phyloP scores from a whole-genome alignment of 2,888 invertebrate genomes.

The Argyra leucocephala region DNA sequence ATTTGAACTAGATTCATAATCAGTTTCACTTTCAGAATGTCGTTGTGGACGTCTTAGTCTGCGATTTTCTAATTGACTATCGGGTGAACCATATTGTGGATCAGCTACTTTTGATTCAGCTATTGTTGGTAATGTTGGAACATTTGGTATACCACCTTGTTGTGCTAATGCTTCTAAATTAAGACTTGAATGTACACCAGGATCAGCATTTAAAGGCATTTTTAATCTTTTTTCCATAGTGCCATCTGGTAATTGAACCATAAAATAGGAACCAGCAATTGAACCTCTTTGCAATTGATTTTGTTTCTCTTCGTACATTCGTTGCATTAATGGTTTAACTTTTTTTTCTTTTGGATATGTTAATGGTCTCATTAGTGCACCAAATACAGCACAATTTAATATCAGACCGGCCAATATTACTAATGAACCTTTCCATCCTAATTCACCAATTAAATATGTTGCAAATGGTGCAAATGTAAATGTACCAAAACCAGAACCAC shows the following conservation, averaged over 20 bases:
- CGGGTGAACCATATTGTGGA: conserved; percentile 27
- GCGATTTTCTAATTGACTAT: conserved; percentile 28
- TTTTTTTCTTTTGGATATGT: conserved; percentile 43
- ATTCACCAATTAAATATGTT: conserved; percentile 63
- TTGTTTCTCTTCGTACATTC: conserved; percentile 88
- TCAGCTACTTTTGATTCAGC: conserved; percentile 70
- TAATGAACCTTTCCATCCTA: conserved; percentile 83
- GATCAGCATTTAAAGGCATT: conserved; percentile 84
- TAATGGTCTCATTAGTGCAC: conserved; percentile 46
- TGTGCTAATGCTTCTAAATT: conserved; percentile 56
- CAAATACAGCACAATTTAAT: conserved; percentile 82
- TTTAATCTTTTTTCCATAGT: conserved; percentile 83
- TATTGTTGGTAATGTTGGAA: conserved; percentile 80
- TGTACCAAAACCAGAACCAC: conserved; percentile 91
- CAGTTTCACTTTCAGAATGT: conserved; percentile 40
- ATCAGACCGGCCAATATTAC: conserved; percentile 86
- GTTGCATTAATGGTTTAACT: conserved; percentile 70
- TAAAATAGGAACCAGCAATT: conserved; percentile 75
- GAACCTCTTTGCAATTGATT: conserved; percentile 85
- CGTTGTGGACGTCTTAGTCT: conserved; percentile 27
- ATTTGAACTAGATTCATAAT: conserved; percentile 36
- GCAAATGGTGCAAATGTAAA: conserved; percentile 92
- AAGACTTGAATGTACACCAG: conserved; percentile 86
- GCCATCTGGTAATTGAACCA: conserved; percentile 81
- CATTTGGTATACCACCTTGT: conserved; percentile 69